Base-by-base conservation (phyloP, 2,797 vertebrate species). In the Sus cebifrons region DNA sequence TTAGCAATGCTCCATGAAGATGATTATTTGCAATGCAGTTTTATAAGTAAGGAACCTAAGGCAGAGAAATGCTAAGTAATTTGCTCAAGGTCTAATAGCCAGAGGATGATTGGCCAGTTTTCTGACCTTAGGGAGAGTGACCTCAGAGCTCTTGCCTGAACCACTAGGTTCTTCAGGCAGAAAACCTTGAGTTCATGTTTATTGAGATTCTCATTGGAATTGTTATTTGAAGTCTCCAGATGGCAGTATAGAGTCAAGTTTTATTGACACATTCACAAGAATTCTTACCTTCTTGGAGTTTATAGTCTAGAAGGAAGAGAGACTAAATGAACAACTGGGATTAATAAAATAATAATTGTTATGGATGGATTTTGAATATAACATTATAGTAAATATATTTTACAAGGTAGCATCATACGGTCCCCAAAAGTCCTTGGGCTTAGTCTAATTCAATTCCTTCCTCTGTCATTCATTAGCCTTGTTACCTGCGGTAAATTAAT, bases 221-320 rank as follows among this genome's bases (percentile, higher is more conserved):
- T 79, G 13, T 73, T 84, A 65, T 75, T 17, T 56, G 6, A n/a
- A 60, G 29, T 89, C 32, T 77, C 44, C 68, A 86, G 58, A 75
- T 75, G 67, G 32, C 79, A 21, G 32, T 74, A 95, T 32, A 84
- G 32, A 89, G 79, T 82, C 17, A 44, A 52, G 29, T 18, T 70
- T 92, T 89, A 82, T 44, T 44, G 85, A 82, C 10, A 64, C 23
- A 29, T 65, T 86, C 21, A 70, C 29, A n/a, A 2, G 16, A 64
- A 60, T 89, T 62, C n/a, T 91, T 93, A 65, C 56, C 62, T 81
- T 89, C 74, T 65, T 89, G 62, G 25, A 65, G 56, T 71, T 83
- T 70, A 65, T 65, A 58, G 11, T 75, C 60, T 58, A 92, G 32
- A 75, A 74, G 2, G 16, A 36, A 16, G 92, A 75, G 14, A 81